Percentiles rank a stretch among this genome's conserved stretches.
These are phyloP conservation scores for Micrasema minimum DNA, from an alignment of 1,140 invertebrate genomes.

Conservation along the genomic window DNA sequence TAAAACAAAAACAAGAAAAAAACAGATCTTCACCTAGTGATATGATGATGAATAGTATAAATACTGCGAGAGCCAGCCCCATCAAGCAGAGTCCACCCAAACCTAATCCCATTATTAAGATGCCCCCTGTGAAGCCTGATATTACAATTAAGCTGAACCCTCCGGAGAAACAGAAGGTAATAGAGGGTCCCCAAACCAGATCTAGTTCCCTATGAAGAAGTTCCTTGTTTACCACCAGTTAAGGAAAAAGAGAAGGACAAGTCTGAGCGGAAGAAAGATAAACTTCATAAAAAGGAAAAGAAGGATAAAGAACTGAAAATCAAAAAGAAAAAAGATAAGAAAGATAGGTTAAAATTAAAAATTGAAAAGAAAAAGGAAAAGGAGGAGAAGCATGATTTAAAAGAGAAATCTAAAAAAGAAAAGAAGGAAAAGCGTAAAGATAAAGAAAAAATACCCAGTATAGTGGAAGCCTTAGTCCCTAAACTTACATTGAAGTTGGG, in stretches of 20 bases:
- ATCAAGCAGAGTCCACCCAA: slow-evolving; percentile 56
- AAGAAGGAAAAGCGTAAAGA: slow-evolving; percentile 72
- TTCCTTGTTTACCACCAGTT: slow-evolving; percentile 52
- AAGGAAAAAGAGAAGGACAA: slow-evolving; percentile 67
- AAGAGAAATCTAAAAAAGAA: slow-evolving; percentile 69
- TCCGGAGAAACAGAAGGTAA: slow-evolving; percentile 56
- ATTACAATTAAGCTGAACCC: slow-evolving; percentile 66
- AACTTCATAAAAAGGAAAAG: slow-evolving; percentile 77
- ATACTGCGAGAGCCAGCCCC: slow-evolving; percentile 46
- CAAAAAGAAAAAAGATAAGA: slow-evolving; percentile 84
- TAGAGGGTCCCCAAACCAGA: slow-evolving; percentile 56
- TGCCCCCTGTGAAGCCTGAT: slow-evolving; percentile 64
- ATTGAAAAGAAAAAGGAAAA: slow-evolving; percentile 69
- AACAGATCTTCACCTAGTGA: slow-evolving; percentile 65
- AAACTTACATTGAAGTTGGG: slow-evolving; percentile 85
- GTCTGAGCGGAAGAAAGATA: slow-evolving; percentile 72
- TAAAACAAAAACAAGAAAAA: slow-evolving; percentile 63
- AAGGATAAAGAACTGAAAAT: slow-evolving; percentile 75
- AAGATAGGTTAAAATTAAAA: slow-evolving; percentile 72
- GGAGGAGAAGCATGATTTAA: slow-evolving; percentile 68
- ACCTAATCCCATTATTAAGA: slow-evolving; percentile 61
- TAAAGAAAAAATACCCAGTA: slow-evolving; percentile 60
- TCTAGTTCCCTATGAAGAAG: slow-evolving; percentile 27
- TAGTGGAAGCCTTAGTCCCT: slow-evolving; percentile 70
- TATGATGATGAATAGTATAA: slow-evolving; percentile 64